Conservation (phyloP, 2,888 invertebrate species). For the Lithodes maja region DNA sequence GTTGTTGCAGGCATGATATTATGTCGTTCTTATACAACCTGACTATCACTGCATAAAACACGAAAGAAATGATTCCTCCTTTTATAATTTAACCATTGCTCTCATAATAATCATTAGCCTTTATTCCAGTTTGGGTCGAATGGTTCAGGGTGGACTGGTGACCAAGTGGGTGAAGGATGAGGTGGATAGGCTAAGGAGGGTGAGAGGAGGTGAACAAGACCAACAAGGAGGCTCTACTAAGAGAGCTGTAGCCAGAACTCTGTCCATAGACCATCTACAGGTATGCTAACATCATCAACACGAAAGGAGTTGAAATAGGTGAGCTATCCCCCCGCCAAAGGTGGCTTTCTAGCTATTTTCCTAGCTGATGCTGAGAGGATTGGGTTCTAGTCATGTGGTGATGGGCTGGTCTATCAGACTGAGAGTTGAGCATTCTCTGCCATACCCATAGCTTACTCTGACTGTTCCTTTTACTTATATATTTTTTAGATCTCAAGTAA, state of each 20-base stretch:
- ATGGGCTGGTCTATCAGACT: no score
- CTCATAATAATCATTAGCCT: background rate
- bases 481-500: no score
- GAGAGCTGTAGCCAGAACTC: background rate
- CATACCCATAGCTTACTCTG: no score
- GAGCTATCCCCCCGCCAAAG: no score
- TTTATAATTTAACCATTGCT: background rate
- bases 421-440: no score
- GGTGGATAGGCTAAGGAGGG: background rate
- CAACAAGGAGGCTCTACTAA: background rate
- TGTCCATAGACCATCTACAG: background rate
- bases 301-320: no score
- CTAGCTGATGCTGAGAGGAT: no score
- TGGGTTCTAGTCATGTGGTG: no score
- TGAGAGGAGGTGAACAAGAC: background rate
- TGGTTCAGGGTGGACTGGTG: constrained; percentile 15
- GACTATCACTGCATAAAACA: background rate
- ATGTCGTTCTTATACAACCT: background rate
- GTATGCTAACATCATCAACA: background rate
- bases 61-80: background rate
- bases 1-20: no score
- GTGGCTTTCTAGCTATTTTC: no score
- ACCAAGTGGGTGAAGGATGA: constrained; percentile 20
- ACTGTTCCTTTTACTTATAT: no score
- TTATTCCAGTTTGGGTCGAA: background rate